These are phyloP conservation scores for Nomada ruficornis DNA, from an alignment of 2,888 invertebrate genomes.

Conservation along the genomic window DNA sequence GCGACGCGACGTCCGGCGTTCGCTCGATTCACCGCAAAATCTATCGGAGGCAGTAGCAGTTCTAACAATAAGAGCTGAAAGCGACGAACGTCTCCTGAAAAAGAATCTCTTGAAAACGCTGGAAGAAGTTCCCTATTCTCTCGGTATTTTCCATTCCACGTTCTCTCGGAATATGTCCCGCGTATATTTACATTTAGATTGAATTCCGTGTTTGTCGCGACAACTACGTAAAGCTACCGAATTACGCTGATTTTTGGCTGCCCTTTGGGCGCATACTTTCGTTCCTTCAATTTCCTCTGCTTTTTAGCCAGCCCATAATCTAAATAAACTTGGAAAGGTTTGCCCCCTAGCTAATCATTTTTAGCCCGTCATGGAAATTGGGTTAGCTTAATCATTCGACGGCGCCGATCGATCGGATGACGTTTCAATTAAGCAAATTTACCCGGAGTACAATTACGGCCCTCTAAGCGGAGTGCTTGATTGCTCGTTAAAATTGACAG, in stretches of 20 bases:
- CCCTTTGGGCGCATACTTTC: not conserved
- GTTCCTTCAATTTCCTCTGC: not conserved
- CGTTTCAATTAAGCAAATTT: conserved; percentile 2
- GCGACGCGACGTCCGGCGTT: too few relatives aligned
- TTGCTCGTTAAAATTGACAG: conserved; percentile 16
- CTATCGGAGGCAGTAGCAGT: too few relatives aligned
- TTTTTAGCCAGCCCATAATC: not conserved
- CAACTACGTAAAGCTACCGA: conserved; percentile 16
- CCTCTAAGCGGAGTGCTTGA: not conserved
- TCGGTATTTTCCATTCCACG: conserved; percentile 6
- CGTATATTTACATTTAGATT: conserved; percentile 78
- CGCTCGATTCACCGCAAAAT: too few relatives aligned
- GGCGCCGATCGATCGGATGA: too few relatives aligned
- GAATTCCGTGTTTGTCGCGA: conserved; percentile 71
- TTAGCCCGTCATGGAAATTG: too few relatives aligned
- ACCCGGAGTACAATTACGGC: not conserved
- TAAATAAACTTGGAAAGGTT: too few relatives aligned
- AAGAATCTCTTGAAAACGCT: not conserved
- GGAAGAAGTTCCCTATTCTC: not conserved
- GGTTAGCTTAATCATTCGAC: not conserved
- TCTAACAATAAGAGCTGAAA: too few relatives aligned
- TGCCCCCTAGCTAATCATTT: too few relatives aligned
- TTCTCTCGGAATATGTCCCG: conserved; percentile 30
- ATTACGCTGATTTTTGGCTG: conserved; percentile 21
- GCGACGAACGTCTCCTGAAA: not conserved